A percentile compares a stretch with the other conserved stretches of the same genome.
phyloP scores from a whole-genome alignment of 2,888 invertebrate species.

The Alcis repandata region DNA sequence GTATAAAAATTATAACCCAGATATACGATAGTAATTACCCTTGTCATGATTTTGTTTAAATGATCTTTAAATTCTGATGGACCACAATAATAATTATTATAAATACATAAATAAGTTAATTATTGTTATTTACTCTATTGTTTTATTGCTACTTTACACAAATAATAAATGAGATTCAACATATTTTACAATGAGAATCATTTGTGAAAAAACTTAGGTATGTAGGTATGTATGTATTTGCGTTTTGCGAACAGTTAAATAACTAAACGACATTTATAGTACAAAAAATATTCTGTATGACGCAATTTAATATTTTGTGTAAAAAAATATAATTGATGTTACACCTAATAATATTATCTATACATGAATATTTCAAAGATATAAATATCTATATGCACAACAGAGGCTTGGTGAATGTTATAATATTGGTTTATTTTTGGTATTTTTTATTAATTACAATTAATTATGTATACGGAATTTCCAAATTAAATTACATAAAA shows the following conservation, averaged over 20 bases:
- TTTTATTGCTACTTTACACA: neutral
- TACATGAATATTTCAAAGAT: conserved; percentile 38
- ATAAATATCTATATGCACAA: conserved; percentile 37
- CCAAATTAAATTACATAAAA: conserved; percentile 17
- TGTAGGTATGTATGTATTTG: neutral
- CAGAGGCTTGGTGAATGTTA: conserved; percentile 29
- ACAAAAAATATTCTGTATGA: conserved; percentile 4
- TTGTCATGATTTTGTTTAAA: too few relatives aligned
- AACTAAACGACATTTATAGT: neutral
- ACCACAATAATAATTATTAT: neutral
- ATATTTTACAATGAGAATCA: neutral
- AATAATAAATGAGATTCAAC: conserved; percentile 3
- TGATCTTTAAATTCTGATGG: neutral
- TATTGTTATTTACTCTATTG: neutral
- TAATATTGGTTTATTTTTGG: conserved; percentile 35
- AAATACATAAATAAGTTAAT: neutral
- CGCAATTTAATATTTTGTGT: conserved; percentile 31
- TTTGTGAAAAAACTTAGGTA: neutral
- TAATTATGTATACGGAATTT: neutral
- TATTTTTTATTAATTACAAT: conserved; percentile 24
- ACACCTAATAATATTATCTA: conserved; percentile 39
- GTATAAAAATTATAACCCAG: conserved; percentile 26
- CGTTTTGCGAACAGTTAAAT: neutral
- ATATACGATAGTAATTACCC: conserved; percentile 1
- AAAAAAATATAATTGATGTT: conserved; percentile 50